A percentile compares a stretch with the other conserved stretches of the same genome.
Evolutionary conservation across 1,140 invertebrate species (phyloP).

Genomic region (Spodoptera frugiperda): DNA sequence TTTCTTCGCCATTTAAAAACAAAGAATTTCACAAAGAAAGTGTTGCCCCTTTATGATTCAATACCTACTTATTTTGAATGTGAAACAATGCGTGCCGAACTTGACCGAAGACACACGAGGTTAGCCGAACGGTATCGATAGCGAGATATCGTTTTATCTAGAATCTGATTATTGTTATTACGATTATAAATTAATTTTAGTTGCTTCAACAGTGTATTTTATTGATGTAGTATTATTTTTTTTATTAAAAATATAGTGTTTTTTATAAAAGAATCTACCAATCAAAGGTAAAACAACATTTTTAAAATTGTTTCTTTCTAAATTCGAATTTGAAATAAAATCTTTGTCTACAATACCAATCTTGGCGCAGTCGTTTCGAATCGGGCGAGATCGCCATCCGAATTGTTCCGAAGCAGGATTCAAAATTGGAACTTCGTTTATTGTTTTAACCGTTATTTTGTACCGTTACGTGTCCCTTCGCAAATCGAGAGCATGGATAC

Average conservation of each 20-base stretch:
- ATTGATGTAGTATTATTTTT: too few species aligned
- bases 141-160: slow-evolving; percentile 28
- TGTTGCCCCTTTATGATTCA: slow-evolving; percentile 20
- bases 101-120: slow-evolving; percentile 19
- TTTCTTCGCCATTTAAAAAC: not conserved
- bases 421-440: slow-evolving; percentile 66
- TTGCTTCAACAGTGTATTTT: not conserved
- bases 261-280: slow-evolving; percentile 1
- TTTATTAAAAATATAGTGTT: too few species aligned
- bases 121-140: slow-evolving; percentile 25
- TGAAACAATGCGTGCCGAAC: slow-evolving; percentile 38
- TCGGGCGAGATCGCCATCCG: slow-evolving; percentile 52
- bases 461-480: slow-evolving; percentile 72
- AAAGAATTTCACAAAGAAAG: slow-evolving; percentile 30
- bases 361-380: slow-evolving; percentile 49
- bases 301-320: slow-evolving; percentile 43
- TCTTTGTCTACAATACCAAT: slow-evolving; percentile 48
- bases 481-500: slow-evolving; percentile 59
- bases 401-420: slow-evolving; percentile 54
- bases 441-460: slow-evolving; percentile 64
- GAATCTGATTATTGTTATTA: slow-evolving; percentile 39
- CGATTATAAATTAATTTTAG: slow-evolving; percentile 13
- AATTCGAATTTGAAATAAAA: slow-evolving; percentile 45
- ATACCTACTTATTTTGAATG: slow-evolving; percentile 51
- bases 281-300: slow-evolving; percentile 46